Base-by-base conservation (phyloP, 2,888 invertebrate species). In the Torymus tubicola region DNA sequence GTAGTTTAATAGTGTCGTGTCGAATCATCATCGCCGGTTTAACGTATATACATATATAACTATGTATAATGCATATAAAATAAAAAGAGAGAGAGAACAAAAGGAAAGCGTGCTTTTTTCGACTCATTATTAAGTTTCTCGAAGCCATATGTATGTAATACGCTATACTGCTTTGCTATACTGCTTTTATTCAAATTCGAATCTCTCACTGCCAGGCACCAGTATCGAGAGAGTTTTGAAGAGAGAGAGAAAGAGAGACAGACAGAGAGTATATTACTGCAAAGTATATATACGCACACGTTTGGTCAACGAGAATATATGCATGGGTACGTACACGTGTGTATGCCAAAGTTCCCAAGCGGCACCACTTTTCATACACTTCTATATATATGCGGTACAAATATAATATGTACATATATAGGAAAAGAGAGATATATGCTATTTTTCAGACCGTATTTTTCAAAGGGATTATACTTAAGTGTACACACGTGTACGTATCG, bases 361-460 rank as follows among this genome's bases (percentile, higher is more conserved):
- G 31, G 31, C 31, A 63, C 55, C 21, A 68, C 68, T 78, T 68
- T 78, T 74, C 79, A 63, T 78, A 78, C 68, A 78, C 68, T 42
- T 50, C 68, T 55, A 69, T n/a, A 52, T 31, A 67, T 14, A 58
- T 16, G 5, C 3, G 31, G 31, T 3, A 31, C 4, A 21, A 21
- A 21, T 21, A 21, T 21, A 21, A 21, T 21, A 21, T 21, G 21
- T 21, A 31, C 31, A 31, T 31, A 31, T 31, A 31, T 31, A 31
- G 31, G 31, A 31, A 31, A 31, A 31, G 42, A 31, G 42, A 77
- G 10, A 78, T 74, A 70, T 24, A 74, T 61, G 50, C 69, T 81
- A 81, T 81, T 81, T 81, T 81, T 81, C 73, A 78, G 70, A 58
- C 24, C 63, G 57, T 81, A 81, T 81, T 81, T 81, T 81, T 81